phyloP scores from a whole-genome alignment of 2,113 vertebrate genomes.

The Turnix velox region DNA sequence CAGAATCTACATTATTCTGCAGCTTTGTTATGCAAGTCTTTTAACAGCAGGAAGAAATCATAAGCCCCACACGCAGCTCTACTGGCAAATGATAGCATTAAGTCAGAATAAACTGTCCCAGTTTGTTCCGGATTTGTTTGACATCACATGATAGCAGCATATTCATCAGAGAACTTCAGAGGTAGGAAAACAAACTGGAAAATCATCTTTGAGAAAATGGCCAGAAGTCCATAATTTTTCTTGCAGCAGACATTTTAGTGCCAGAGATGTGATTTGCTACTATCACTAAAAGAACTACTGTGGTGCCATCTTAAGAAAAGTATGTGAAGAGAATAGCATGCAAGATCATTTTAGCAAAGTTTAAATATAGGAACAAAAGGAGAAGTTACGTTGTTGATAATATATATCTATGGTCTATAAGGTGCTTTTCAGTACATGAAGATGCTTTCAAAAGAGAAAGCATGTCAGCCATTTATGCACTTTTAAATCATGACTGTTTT shows the following conservation, averaged over 20 bases:
- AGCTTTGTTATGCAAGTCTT: background rate
- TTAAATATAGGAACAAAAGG: background rate
- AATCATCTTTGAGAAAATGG: background rate
- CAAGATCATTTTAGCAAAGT: background rate
- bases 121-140: background rate
- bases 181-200: background rate
- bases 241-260: background rate
- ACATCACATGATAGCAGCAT: background rate
- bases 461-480: background rate
- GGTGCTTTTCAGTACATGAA: background rate
- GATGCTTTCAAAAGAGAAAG: background rate
- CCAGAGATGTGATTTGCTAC: too few species aligned
- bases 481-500: background rate
- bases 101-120: background rate
- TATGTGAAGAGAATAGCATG: background rate
- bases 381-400: background rate
- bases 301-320: background rate
- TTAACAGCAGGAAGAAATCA: background rate
- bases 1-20: background rate
- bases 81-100: background rate
- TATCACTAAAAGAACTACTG: too few species aligned
- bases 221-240: background rate
- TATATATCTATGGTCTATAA: background rate
- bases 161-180: background rate
- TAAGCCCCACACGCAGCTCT: background rate